A percentile compares a stretch with the other conserved stretches of the same genome.
Evolutionary conservation across 2,113 vertebrate genomes (phyloP).

Genomic region (Xyliphius kryptos): DNA sequence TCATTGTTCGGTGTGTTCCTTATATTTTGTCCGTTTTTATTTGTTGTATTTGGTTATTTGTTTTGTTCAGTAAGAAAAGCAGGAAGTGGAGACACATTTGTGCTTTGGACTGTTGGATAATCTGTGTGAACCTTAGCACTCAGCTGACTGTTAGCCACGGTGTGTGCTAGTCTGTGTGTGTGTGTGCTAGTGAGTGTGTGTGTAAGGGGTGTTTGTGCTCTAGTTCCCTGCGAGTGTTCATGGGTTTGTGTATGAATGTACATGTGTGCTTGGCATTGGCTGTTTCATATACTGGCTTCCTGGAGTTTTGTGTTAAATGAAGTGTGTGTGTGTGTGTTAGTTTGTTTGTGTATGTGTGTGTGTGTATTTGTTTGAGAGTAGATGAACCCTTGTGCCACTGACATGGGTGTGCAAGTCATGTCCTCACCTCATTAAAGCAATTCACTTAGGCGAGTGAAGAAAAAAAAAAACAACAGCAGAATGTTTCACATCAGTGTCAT

Average conservation of each 20-base stretch:
- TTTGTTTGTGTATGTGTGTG: conserved; percentile 7
- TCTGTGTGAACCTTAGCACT: conserved; percentile 13
- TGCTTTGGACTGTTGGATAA: conserved; percentile 20
- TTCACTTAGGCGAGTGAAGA: neutral
- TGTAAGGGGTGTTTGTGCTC: too few species aligned
- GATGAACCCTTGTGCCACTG: conserved; percentile 55
- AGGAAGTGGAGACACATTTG: conserved; percentile 19
- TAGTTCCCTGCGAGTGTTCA: neutral
- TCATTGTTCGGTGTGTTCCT: too few species aligned
- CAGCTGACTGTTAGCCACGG: too few species aligned
- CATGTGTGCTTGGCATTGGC: too few species aligned
- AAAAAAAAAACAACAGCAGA: conserved; percentile 39
- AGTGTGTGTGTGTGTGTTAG: conserved; percentile 38
- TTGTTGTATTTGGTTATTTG: neutral
- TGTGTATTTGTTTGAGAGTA: conserved; percentile 50
- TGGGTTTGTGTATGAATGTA: conserved; percentile 7
- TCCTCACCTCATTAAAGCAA: conserved; percentile 36
- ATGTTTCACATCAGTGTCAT: conserved; percentile 45
- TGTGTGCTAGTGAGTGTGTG: too few species aligned
- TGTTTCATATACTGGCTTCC: too few species aligned
- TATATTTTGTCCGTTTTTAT: too few species aligned
- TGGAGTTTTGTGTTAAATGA: too few species aligned
- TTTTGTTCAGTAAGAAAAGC: neutral
- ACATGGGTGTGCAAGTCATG: conserved; percentile 33
- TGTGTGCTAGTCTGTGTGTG: too few species aligned